Evolutionary conservation across 64 coral and sea anemone genomes (phyloP), one percentile per base, ranked within the genome.

Genomic region (Montipora capricornis): DNA sequence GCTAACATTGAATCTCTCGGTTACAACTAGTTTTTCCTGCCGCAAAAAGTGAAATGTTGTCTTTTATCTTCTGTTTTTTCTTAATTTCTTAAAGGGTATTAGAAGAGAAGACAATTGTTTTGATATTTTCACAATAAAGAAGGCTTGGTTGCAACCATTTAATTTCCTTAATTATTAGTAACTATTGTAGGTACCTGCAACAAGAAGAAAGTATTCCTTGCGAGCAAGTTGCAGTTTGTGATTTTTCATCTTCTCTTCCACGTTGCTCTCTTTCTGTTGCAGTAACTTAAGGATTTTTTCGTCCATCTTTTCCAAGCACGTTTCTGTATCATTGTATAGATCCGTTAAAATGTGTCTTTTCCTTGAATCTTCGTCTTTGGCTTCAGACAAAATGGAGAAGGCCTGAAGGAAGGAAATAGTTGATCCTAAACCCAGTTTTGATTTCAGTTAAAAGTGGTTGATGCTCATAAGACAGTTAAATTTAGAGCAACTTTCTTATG

Each of bases 371-470:
- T 84, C 81, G 1, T 84, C 17, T 48, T 69, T 68, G 7, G 81
- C 81, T 6, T 84, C 60, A 14, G 81, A 47, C 61, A 84, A 84
- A 17, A 84, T 66, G 44, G 81, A 67, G 11, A 84, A 84, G 11
- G 81, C 62, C 81, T 84, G 16, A 48, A 49, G 45, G 46, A n/a
- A 68, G 75, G 19, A 74, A 74, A 20, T 22, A 22, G 20, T 74
- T 22, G 20, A 4, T 68, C 13, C 13, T 68, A 15, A 16, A 68
- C 64, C 15, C 0, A 17, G 64, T 68, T 14, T 17, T 5, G 64
- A 16, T 19, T 16, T 68, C 53, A 57, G 53, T 57, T 57, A 11
- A 57, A 57, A 37, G 29, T 37, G 29, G 29, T 37, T 37, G 29
- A 37, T 0, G 1, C 29, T 37, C 29, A 37, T 37, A 37, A 37